These are phyloP conservation scores for Idaea aversata DNA, from an alignment of 2,888 invertebrate genomes.

Conservation along the genomic window DNA sequence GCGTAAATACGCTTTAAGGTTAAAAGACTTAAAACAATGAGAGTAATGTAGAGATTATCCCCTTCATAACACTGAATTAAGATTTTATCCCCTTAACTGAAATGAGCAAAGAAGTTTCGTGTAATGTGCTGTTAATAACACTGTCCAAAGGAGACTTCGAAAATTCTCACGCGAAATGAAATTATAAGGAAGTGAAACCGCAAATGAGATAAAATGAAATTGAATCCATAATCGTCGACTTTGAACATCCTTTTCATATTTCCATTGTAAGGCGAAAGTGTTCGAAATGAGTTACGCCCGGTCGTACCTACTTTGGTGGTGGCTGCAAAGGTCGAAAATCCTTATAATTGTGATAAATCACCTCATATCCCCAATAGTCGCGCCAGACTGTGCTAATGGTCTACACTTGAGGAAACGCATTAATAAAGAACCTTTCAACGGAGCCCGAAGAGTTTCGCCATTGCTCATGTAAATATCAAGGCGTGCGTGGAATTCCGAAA, in stretches of 20 bases:
- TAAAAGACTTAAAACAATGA: neutral
- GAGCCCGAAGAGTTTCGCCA: constrained; percentile 3
- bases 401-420: constrained; percentile 51
- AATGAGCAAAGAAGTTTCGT: neutral
- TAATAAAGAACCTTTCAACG: constrained; percentile 54
- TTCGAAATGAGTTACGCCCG: constrained; percentile 24
- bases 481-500: neutral
- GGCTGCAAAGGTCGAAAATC: constrained; percentile 39
- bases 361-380: constrained; percentile 58
- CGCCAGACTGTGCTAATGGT: constrained; percentile 70
- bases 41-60: neutral
- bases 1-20: neutral
- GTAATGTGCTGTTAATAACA: neutral
- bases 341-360: constrained; percentile 75
- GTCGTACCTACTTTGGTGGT: constrained; percentile 33
- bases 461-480: neutral
- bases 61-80: neutral
- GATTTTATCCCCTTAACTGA: neutral
- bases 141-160: neutral
- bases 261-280: constrained; percentile 24
- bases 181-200: neutral
- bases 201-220: neutral
- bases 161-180: neutral
- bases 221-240: neutral
- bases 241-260: constrained; percentile 18